Base-by-base conservation (phyloP, 2,797 vertebrate species). In the Tamandua tetradactyla region DNA sequence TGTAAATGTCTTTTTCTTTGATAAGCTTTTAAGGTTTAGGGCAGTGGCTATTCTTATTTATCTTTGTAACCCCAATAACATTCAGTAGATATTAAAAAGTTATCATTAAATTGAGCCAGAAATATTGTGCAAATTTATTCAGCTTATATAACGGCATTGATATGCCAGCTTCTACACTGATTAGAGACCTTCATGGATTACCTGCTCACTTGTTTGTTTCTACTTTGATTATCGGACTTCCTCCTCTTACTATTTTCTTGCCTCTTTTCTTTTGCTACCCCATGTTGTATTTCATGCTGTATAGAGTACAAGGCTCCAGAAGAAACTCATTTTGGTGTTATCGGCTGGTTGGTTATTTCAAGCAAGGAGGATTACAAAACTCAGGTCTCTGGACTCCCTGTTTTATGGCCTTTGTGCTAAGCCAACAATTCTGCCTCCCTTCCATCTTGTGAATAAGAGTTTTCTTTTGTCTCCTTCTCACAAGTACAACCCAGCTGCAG, bases 381-480 rank as follows among this genome's bases (percentile, higher is more conserved):
- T 91, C 66, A 57, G 5, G 4, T 35, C 47, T 91, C 62, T 84
- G n/a, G 59, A 59, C 52, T 94, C 17, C 66, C 14, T 37, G 84
- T 61, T 71, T 55, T 72, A 64, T 93, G 4, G 42, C 25, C 17
- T 87, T 89, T 89, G 68, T 35, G 92, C 44, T 74, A 87, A 88
- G 52, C 11, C 22, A 66, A 35, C 14, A 94, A 8, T 83, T 66
- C 57, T 87, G 6, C 40, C 18, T 91, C 7, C 89, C 23, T 84
- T 59, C 44, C 52, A 72, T 75, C 7, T n/a, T 47, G 35, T 68
- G 89, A 76, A 76, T 5, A 37, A 80, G 27, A 93, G 47, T 92
- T 97, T 81, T 87, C 71, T 89, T 95, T 87, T 91, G 17, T 94
- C 68, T 93, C 20, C n/a, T n/a, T n/a, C 12, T 95, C 90, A 82